Evolutionary conservation across 1,140 invertebrate genomes (phyloP).

Genomic region (Leguminivora glycinivorella): DNA sequence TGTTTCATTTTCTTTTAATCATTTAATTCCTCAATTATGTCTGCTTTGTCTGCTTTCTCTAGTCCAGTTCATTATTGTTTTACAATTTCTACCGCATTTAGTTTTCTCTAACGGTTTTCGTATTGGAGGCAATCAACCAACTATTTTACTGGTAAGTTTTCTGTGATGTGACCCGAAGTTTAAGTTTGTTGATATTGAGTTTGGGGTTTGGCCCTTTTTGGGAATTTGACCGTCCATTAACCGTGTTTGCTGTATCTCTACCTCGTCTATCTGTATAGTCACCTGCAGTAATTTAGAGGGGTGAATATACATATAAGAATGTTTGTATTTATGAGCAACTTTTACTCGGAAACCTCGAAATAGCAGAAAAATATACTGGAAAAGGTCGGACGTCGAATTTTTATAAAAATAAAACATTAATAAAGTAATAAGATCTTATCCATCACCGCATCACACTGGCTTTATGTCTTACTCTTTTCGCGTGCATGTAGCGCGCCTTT

Average conservation of each 20-base stretch:
- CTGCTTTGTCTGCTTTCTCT: conserved; percentile 16
- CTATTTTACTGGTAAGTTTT: background rate
- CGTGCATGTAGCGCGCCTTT: too few species aligned
- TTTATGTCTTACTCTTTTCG: too few species aligned
- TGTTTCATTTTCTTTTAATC: conserved; percentile 11
- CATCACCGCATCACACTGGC: too few species aligned
- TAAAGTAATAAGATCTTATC: too few species aligned
- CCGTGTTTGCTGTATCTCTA: background rate
- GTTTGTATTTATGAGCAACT: too few species aligned
- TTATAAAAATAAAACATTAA: too few species aligned
- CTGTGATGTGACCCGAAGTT: background rate
- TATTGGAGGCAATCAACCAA: conserved; percentile 1
- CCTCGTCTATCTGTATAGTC: too few species aligned
- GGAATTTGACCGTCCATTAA: background rate
- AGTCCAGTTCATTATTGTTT: conserved; percentile 1
- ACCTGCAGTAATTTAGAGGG: too few species aligned
- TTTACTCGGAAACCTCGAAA: too few species aligned
- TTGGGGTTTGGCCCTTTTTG: background rate
- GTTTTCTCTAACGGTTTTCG: conserved; percentile 21
- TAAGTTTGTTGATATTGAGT: background rate
- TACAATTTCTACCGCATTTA: conserved; percentile 10
- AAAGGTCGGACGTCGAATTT: too few species aligned
- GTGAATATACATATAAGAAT: too few species aligned
- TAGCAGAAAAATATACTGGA: too few species aligned
- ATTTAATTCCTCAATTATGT: conserved; percentile 9